Evolutionary conservation across 2,888 invertebrate genomes (phyloP), one percentile per base, ranked within the genome.

Genomic region (Ypsolopha scabrella): DNA sequence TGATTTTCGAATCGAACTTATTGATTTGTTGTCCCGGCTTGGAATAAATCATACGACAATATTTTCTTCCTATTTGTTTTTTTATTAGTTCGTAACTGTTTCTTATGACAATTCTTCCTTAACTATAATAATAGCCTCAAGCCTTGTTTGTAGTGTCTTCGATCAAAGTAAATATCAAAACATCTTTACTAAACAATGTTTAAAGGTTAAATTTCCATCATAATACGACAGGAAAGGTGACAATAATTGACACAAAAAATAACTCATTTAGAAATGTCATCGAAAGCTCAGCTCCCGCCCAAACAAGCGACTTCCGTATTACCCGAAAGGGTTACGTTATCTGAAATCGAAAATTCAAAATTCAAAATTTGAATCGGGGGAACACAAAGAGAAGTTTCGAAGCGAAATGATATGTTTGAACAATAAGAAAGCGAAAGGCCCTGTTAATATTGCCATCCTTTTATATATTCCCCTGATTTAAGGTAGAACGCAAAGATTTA

Each of bases 1-100:
- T 82, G 76, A 83, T 80, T 80, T 77, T 75, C 62, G 65, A 77
- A 80, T 82, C 79, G 78, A 77, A 75, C 74, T 66, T 69, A 81
- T 81, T 74, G 79, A 81, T 79, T 78, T 72, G 68, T 72, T 64
- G 39, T 13, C 35, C 10, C 36, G 34, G 14, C 34, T 47, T 14
- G 41, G 50, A 50, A 50, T 50, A 36, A 35, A 35, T 13, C n/a
- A 43, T 43, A 6, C 11, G 9, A 9, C 3, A n/a, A n/a, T 39
- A 1, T 9, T 39, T 39, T n/a, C 39, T 6, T n/a, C 11, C 3
- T n/a, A 39, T n/a, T 39, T 39, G 6, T 39, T 39, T 39, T 24
- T 24, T 24, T 24, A 24, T 4, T 3, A 24, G 4, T 24, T 24
- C 4, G 24, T 24, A 24, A 24, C 24, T 24, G 24, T 24, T 24